phyloP scores from a whole-genome alignment of 1,140 invertebrate genomes.

The Bombus cullumanus region DNA sequence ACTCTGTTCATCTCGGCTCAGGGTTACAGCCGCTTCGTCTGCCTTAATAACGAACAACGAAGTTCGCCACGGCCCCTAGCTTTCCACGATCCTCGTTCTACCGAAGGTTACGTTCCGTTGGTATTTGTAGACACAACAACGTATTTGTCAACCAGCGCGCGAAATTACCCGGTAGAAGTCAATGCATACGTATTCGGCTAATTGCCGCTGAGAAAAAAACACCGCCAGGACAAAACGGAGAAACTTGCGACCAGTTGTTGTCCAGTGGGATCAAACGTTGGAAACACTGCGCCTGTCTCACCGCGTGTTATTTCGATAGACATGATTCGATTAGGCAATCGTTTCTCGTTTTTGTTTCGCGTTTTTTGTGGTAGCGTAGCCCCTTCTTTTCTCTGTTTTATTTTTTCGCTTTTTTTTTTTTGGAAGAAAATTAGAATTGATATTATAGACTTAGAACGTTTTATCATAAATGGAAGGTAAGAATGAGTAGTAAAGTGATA shows the following conservation, averaged over 20 bases:
- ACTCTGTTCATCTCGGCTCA: not conserved
- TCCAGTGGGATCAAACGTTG: not conserved
- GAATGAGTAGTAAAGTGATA: not conserved
- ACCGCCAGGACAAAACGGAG: not conserved
- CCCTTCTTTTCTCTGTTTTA: no score
- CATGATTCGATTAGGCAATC: not conserved
- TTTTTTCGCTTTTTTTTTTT: no score
- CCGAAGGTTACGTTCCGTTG: conserved; percentile 5
- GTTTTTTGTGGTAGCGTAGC: no score
- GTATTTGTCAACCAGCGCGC: conserved; percentile 1
- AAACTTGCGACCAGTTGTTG: not conserved
- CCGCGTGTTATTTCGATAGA: not conserved
- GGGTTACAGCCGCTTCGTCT: conserved; percentile 5
- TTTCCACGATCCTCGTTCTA: not conserved
- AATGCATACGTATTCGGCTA: conserved; percentile 15
- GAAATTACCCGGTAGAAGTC: not conserved
- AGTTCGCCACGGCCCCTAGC: no score
- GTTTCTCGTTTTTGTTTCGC: not conserved
- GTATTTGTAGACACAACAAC: not conserved
- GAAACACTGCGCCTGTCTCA: not conserved
- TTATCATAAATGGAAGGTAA: not conserved
- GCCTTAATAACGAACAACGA: conserved; percentile 14
- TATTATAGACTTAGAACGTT: not conserved
- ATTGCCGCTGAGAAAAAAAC: not conserved
- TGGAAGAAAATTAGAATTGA: no score